Percentiles rank a stretch among this genome's conserved stretches.
Conservation (phyloP, 2,888 invertebrate genomes). For the Tenthredo scrophulariae region DNA sequence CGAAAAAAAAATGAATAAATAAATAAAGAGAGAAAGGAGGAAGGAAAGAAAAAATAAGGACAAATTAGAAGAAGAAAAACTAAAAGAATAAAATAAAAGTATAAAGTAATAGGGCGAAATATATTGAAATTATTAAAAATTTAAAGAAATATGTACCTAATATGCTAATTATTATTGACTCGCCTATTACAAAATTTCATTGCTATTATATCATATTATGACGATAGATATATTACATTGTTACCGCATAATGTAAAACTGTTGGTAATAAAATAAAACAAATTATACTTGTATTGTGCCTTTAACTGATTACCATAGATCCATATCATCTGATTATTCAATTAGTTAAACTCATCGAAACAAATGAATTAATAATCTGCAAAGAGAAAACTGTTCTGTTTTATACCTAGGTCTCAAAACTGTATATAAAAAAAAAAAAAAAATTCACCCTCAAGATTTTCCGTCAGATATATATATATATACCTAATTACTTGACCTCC, state of each 20-base stretch:
- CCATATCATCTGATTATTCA: not conserved
- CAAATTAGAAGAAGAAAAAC: not conserved
- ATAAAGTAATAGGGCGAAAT: constrained; percentile 47
- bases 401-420: not conserved
- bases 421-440: not conserved
- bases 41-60: not conserved
- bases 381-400: not conserved
- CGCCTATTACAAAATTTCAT: constrained; percentile 71
- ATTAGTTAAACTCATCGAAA: no score
- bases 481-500: no score
- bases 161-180: constrained; percentile 67
- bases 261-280: constrained; percentile 74
- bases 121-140: constrained; percentile 66
- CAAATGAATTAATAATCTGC: no score
- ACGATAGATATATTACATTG: constrained; percentile 71
- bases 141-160: constrained; percentile 68
- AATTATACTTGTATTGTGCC: constrained; percentile 70
- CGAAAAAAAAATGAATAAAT: not conserved
- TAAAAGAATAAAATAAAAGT: not conserved
- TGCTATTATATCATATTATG: constrained; percentile 65
- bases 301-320: not conserved
- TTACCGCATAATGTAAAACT: constrained; percentile 73
- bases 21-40: not conserved
- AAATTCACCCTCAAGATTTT: not conserved
- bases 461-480: not conserved